These are phyloP conservation scores for Heliconius hewitsoni DNA, from an alignment of 1,140 invertebrate species.

Conservation along the genomic window DNA sequence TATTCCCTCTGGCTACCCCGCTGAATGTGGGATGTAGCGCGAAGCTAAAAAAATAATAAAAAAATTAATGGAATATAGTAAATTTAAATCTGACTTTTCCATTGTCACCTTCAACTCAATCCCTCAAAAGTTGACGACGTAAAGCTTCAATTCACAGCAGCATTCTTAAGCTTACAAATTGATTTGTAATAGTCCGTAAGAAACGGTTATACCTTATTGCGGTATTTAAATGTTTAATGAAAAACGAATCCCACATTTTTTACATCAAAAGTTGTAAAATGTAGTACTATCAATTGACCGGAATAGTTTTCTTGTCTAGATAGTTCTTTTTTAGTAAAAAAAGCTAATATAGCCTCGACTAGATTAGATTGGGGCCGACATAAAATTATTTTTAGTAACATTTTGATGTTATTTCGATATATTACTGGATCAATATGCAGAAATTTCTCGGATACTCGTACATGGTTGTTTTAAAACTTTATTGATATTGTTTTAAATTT, in stretches of 20 bases:
- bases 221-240: not conserved
- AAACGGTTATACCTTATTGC: not conserved
- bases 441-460: not conserved
- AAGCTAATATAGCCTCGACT: not conserved
- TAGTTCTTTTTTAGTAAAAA: not conserved
- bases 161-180: not conserved
- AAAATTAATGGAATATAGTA: not conserved
- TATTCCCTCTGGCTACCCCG: not conserved
- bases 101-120: not conserved
- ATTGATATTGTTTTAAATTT: not conserved
- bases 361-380: not conserved
- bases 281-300: not conserved
- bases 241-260: not conserved
- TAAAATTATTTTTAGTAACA: not conserved
- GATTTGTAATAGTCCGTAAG: not conserved
- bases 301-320: not conserved
- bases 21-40: not conserved
- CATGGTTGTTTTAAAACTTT: not conserved
- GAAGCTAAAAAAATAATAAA: not conserved
- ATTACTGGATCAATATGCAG: no score
- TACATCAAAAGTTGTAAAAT: not conserved
- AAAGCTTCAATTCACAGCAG: not conserved
- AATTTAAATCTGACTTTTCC: not conserved
- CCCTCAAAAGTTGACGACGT: not conserved
- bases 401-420: no score